phyloP scores from a whole-genome alignment of 2,113 vertebrate species.

The Melierax canorus region DNA sequence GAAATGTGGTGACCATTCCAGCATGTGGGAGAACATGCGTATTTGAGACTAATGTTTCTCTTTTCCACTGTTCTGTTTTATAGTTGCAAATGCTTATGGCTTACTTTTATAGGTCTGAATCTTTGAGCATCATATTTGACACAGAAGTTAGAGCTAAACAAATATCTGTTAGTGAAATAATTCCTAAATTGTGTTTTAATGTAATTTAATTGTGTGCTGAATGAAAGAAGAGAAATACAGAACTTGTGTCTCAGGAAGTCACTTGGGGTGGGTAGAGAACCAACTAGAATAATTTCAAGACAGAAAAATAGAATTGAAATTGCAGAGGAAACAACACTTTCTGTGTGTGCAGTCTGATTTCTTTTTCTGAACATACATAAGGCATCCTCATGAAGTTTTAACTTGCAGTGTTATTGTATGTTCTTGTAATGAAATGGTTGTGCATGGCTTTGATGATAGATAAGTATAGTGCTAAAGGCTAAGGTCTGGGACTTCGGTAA shows the following conservation, averaged over 20 bases:
- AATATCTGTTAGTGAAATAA: neutral
- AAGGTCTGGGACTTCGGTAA: neutral
- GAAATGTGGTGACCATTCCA: neutral
- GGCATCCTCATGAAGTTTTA: neutral
- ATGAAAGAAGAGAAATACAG: neutral
- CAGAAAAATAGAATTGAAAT: neutral
- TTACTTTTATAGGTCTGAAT: neutral
- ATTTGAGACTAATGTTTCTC: neutral
- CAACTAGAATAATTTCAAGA: neutral
- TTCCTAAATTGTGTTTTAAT: neutral
- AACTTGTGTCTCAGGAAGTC: neutral
- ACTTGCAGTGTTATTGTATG: neutral
- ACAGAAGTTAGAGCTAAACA: neutral
- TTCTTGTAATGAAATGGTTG: neutral
- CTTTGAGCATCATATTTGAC: neutral
- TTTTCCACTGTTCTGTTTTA: neutral
- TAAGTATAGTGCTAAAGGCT: neutral
- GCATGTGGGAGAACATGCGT: fast-evolving
- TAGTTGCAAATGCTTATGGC: neutral
- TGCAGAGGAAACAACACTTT: neutral
- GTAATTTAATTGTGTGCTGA: neutral
- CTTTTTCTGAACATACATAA: neutral
- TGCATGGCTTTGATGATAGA: neutral
- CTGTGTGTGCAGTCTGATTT: neutral
- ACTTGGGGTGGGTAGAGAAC: neutral